Base-by-base conservation (phyloP, 2,797 vertebrate species). In the Leontopithecus rosalia region DNA sequence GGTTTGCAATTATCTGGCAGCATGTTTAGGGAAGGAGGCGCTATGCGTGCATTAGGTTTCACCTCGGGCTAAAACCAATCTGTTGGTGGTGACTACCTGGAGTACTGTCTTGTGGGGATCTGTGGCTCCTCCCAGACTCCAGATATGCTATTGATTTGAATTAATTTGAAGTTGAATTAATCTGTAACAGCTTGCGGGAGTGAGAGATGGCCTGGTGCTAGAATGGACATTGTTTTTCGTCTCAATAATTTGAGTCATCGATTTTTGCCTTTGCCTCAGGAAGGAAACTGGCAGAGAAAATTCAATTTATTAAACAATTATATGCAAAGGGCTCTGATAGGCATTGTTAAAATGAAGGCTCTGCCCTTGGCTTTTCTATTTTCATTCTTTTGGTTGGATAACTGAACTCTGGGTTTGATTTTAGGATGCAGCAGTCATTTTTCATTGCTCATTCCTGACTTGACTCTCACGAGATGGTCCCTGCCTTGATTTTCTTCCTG, bases 21-120 rank as follows among this genome's bases (percentile, higher is more conserved):
- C 1, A 0, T 11, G 52, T 52, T 67, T 19, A 52, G 76, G 58
- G 13, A 43, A 58, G n/a, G 26, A 43, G 20, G 28, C 4, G 5
- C 11, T 80, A 33, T 24, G 24, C 52, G 26, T n/a, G 52, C 4
- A 9, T 33, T 1, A 24, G 12, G 24, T 14, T 57, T 92, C 19
- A 28, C 17, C 36, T 24, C 20, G 14, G 1, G 12, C 15, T 39
- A 30, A 30, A 0, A 7, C 2, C 20, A 10, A 5, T 48, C 61
- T 55, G 4, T 33, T 73, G 61, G 61, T 36, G 30, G 61, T 7
- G 20, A 39, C 9, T 24, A 12, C 26, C 52, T 39, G 8, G 55
- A 83, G 11, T 15, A 61, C 9, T 48, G 5, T 28, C 36, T 48
- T 14, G 4, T n/a, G 61, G 33, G 39, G 33, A 57, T 20, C 46